Conservation (phyloP, 2,113 vertebrate genomes). For the Aptenodytes forsteri region DNA sequence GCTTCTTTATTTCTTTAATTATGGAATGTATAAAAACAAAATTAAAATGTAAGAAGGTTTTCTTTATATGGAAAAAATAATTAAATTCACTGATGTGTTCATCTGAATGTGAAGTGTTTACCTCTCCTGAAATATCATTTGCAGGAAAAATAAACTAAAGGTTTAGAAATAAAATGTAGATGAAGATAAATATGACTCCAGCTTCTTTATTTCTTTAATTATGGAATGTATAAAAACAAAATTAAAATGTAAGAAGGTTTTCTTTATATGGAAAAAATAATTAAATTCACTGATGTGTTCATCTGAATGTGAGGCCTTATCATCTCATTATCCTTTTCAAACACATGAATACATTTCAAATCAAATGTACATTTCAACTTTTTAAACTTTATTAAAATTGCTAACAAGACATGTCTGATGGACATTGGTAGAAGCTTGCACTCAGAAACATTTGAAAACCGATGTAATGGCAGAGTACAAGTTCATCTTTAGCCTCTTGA, state of each 20-base stretch:
- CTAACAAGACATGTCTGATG: neutral
- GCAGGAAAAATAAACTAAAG: neutral
- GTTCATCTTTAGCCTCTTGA: neutral
- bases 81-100: neutral
- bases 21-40: neutral
- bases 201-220: neutral
- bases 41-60: neutral
- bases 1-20: neutral
- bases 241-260: neutral
- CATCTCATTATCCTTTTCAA: neutral
- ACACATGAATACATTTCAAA: neutral
- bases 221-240: neutral
- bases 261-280: neutral
- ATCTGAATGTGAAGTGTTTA: neutral
- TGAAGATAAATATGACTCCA: neutral
- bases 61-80: neutral
- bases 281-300: neutral
- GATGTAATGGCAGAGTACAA: neutral
- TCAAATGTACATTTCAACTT: neutral
- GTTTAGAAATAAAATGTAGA: neutral
- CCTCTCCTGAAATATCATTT: neutral
- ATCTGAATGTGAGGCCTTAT: neutral
- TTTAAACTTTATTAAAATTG: neutral
- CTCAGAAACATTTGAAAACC: neutral
- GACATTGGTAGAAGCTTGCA: neutral